A percentile compares a stretch with the other conserved stretches of the same genome.
Evolutionary conservation across 2,113 vertebrate genomes (phyloP).

Genomic region (Gallinago media): DNA sequence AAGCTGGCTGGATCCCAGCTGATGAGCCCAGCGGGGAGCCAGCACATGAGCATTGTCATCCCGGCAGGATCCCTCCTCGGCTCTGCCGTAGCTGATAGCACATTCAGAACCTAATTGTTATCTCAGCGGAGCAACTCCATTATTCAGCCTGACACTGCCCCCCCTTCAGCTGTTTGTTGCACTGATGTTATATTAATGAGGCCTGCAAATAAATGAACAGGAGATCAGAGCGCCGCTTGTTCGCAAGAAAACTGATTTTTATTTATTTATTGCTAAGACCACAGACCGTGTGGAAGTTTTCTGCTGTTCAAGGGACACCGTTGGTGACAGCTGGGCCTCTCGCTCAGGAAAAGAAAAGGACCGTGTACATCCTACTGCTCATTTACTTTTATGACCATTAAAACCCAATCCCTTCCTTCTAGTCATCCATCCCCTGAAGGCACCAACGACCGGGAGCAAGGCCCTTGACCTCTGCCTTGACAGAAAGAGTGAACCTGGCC

Average conservation of each 20-base stretch:
- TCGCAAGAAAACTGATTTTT: constrained; percentile 65
- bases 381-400: neutral
- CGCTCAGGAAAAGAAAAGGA: neutral
- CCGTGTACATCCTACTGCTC: neutral
- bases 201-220: constrained; percentile 78
- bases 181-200: constrained; percentile 86
- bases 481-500: neutral
- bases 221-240: constrained; percentile 76
- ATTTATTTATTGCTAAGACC: constrained; percentile 70
- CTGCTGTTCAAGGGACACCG: neutral
- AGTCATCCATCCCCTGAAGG: rapidly evolving
- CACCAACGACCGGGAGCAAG: neutral
- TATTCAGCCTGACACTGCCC: constrained; percentile 80
- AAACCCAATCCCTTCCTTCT: neutral
- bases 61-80: constrained; percentile 58
- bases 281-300: constrained; percentile 27
- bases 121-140: constrained; percentile 81
- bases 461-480: neutral
- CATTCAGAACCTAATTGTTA: constrained; percentile 83
- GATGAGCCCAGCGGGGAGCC: constrained; percentile 54
- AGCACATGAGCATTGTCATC: constrained; percentile 47
- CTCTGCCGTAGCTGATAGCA: constrained; percentile 75
- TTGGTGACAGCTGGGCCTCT: neutral
- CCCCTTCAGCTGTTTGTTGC: constrained; percentile 82
- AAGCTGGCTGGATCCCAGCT: neutral